Evolutionary conservation across 1,140 invertebrate genomes (phyloP).

Genomic region (Lordiphosa clarofinis): DNA sequence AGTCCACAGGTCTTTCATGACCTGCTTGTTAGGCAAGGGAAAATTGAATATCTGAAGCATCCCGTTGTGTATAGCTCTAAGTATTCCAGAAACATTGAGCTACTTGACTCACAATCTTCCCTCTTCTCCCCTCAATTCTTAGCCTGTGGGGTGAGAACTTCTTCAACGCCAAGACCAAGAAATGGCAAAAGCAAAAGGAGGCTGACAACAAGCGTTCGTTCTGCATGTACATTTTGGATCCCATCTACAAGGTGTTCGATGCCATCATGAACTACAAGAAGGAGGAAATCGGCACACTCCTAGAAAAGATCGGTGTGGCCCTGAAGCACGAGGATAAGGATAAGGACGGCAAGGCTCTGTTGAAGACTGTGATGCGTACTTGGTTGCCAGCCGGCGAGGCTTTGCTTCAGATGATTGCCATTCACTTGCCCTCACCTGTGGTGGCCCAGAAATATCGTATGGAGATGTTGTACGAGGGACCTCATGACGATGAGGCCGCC

Average conservation of each 20-base stretch:
- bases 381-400: slow-evolving; percentile 99
- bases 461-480: slow-evolving; percentile 99
- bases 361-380: slow-evolving; percentile 98
- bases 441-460: slow-evolving; percentile 99
- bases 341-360: slow-evolving; percentile 94
- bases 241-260: slow-evolving; percentile 99
- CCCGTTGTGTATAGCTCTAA: no score
- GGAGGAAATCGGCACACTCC: slow-evolving; percentile 92
- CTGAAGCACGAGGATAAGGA: slow-evolving; percentile 97
- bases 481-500: slow-evolving; percentile 97
- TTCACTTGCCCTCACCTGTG: slow-evolving; percentile 99
- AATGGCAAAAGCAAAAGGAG: slow-evolving; percentile 96
- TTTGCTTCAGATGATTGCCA: slow-evolving; percentile 99
- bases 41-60: no score
- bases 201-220: slow-evolving; percentile 97
- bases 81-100: not conserved
- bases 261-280: slow-evolving; percentile 99
- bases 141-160: slow-evolving; percentile 98
- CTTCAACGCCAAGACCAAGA: slow-evolving; percentile 98
- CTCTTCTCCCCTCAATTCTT: not conserved
- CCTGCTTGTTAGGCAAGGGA: no score
- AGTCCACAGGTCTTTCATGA: no score
- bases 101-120: not conserved
- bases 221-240: slow-evolving; percentile 98
- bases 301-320: slow-evolving; percentile 95